Evolutionary conservation across 2,113 vertebrate genomes (phyloP), one percentile per base, ranked within the genome.

Genomic region (Rana temporaria): DNA sequence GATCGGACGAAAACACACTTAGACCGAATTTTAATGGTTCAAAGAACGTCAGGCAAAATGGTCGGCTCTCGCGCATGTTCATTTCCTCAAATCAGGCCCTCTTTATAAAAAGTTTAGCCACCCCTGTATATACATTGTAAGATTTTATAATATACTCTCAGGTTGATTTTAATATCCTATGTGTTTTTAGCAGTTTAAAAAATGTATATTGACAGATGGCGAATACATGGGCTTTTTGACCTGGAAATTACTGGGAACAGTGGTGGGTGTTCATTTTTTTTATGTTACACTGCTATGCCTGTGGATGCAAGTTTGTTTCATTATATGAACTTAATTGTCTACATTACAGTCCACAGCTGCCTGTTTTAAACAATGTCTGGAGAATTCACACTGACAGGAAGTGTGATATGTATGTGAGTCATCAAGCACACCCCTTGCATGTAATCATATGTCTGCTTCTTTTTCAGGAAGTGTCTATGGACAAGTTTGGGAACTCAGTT

Each of bases 401-500:
- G 42, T 84, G 52, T 38, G 26, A 59, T 59, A 8, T 22, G 4
- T 48, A 60, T 22, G 72, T 75, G 56, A 75, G n/a, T 62, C 72
- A 75, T 75, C 32, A 3, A 19, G 20, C 56, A 60, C 57, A 62
- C 56, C 56, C 32, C 32, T 57, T 42, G 30, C 60, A 57, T 74
- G 7, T 38, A n/a, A 38, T 74, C 71, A 60, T 38, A 12, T 74
- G 30, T 62, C 60, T 26, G 14, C 11, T 57, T 62, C 32, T 57
- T 60, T 75, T 75, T 38, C 70, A 82, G 80, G 80, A 74, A 57
- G 60, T 57, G 17, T 74, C 26, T 42, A 11, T 5, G 12, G 22
- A 34, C 16, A 76, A 52, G 6, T 91, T 87, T 70, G 88, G 81
- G 86, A 85, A 15, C 55, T 71, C 74, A 79, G 92, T 95, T 88